Percentiles rank a stretch among this genome's conserved stretches.
Conservation (phyloP, 2,797 vertebrate genomes). For the Ispidina lecontei region DNA sequence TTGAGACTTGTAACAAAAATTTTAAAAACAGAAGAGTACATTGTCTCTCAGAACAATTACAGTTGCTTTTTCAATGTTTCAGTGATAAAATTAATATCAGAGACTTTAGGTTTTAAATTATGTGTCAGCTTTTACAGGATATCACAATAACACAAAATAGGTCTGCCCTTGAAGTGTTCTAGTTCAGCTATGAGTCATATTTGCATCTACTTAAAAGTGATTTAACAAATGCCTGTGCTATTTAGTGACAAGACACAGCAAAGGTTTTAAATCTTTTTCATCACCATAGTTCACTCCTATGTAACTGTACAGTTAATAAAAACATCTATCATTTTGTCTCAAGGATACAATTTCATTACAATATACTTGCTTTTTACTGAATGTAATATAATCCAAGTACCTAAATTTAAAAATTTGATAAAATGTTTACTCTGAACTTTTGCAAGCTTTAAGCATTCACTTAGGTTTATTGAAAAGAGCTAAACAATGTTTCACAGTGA, state of each 20-base stretch:
- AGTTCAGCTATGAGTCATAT: constrained; percentile 43
- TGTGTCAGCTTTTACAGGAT: constrained; percentile 11
- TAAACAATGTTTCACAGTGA: background rate
- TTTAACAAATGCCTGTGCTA: background rate
- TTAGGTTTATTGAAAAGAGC: background rate
- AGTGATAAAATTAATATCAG: background rate
- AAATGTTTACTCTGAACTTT: background rate
- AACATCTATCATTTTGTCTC: background rate
- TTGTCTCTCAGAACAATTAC: background rate
- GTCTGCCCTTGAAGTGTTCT: constrained; percentile 45
- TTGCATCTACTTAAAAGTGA: background rate
- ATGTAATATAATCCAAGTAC: background rate
- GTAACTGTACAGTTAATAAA: background rate
- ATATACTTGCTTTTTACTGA: background rate
- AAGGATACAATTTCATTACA: background rate
- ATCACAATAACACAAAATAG: constrained; percentile 8
- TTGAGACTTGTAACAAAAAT: background rate
- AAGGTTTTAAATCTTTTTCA: background rate
- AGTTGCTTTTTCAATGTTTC: background rate
- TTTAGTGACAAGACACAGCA: background rate
- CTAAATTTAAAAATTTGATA: background rate
- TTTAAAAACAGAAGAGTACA: background rate
- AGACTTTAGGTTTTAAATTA: constrained; percentile 10
- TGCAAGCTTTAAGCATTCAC: background rate
- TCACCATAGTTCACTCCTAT: background rate